Base-by-base conservation (phyloP, 2,888 invertebrate species). In the Azorinus chamasolen region DNA sequence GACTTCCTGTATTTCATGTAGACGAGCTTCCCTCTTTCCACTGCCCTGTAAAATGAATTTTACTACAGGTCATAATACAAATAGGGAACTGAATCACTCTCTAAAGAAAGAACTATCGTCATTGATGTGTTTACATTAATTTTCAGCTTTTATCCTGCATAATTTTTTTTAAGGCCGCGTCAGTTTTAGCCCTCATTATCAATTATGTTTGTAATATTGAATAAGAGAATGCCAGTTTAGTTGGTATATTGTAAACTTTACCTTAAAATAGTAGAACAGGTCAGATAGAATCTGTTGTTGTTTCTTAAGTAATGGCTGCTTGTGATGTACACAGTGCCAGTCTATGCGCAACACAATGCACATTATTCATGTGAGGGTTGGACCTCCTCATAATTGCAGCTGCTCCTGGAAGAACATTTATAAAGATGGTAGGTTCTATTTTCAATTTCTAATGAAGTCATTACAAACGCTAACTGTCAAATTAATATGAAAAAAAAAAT, bases 311-410 rank as follows among this genome's bases (percentile, higher is more conserved):
- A 18, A 4, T 6, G 69, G 70, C 70, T 24, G 79, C 74, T 53
- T 79, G 74, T 22, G 58, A 58, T 4, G 79, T 74, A 55, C 69
- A 70, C 12, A 79, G 45, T 14, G 79, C 74, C 37, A 74, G 18
- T 22, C 54, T 46, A 39, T 74, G 79, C 3, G 79, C 79, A 3
- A 79, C 37, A 43, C 79, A 74, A 37, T 79, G 79, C 1, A 75
- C 58, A 59, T 66, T 68, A 1, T 50, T 12, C 50, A 75, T 45
- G 55, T 70, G 69, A 6, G 73, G 73, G 53, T 78, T 78, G 25
- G 54, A 12, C 5, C 58, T 20, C 27, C 43, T 41, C 46, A 71
- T 39, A 1, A 69, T 69, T 14, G 51, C 68, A 25, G 78, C 65
- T 41, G 55, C 62, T 12, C 66, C 73, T 64, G 51, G 12, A 57